Conservation (phyloP, 2,797 vertebrate genomes). For the Sylvia borin region DNA sequence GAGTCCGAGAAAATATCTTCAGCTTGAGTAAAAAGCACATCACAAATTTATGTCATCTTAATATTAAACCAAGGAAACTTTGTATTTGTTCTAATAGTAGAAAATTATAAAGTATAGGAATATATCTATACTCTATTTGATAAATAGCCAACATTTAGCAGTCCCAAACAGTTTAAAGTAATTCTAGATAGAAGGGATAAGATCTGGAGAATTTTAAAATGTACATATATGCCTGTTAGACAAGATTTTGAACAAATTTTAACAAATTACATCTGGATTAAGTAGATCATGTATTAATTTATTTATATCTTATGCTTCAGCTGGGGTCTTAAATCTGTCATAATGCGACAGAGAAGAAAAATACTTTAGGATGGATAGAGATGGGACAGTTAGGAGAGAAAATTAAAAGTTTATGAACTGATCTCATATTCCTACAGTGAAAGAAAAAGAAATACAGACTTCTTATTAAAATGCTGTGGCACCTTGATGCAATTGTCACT, state of each 20-base stretch:
- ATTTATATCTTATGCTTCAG: background rate
- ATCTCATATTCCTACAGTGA: background rate
- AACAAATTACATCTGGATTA: background rate
- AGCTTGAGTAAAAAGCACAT: background rate
- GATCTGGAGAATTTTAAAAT: background rate
- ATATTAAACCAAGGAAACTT: background rate
- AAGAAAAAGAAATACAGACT: background rate
- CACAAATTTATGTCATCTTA: background rate
- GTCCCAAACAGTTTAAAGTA: background rate
- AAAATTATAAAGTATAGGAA: background rate
- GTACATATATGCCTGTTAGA: background rate
- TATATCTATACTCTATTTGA: background rate
- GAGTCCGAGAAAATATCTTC: background rate
- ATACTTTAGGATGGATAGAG: background rate
- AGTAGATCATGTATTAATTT: background rate
- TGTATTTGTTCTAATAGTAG: background rate
- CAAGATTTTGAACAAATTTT: background rate
- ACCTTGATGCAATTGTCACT: background rate
- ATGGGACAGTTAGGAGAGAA: background rate
- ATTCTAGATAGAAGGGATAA: background rate
- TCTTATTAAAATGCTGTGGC: background rate
- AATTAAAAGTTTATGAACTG: background rate
- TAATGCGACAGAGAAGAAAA: background rate
- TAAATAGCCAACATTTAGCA: background rate
- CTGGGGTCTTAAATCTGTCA: slow-evolving; percentile 12